Evolutionary conservation across 2,113 vertebrate genomes (phyloP).

Genomic region (Brienomyrus longianalis): DNA sequence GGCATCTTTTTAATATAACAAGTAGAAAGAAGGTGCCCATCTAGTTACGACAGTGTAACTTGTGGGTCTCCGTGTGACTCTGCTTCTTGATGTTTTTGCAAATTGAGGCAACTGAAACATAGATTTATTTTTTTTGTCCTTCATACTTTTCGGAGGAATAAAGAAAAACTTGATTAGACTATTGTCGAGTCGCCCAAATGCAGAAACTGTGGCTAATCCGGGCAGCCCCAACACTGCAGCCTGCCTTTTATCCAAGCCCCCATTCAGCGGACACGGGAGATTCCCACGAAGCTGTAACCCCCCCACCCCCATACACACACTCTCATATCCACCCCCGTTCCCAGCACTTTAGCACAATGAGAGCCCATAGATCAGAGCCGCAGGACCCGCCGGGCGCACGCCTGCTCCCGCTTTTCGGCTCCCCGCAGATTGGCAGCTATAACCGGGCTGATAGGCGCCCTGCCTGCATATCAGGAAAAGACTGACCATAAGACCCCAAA

Average conservation of each 20-base stretch:
- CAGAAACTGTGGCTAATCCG: background rate
- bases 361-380: background rate
- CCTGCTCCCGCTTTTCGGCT: background rate
- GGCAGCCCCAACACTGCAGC: background rate
- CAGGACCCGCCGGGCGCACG: background rate
- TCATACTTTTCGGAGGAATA: background rate
- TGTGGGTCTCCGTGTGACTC: background rate
- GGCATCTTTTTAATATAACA: background rate
- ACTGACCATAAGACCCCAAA: background rate
- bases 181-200: background rate
- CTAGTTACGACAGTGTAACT: background rate
- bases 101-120: background rate
- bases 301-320: background rate
- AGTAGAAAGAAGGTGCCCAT: background rate
- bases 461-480: background rate
- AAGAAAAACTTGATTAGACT: background rate
- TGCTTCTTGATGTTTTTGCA: background rate
- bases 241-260: background rate
- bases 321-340: conserved; percentile 15
- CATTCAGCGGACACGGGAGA: background rate
- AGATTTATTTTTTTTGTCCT: background rate
- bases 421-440: background rate
- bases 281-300: conserved; percentile 14
- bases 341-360: conserved; percentile 15
- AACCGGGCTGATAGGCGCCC: background rate